Evolutionary conservation across 2,888 invertebrate species (phyloP).

Genomic region (Amorpha juglandis): DNA sequence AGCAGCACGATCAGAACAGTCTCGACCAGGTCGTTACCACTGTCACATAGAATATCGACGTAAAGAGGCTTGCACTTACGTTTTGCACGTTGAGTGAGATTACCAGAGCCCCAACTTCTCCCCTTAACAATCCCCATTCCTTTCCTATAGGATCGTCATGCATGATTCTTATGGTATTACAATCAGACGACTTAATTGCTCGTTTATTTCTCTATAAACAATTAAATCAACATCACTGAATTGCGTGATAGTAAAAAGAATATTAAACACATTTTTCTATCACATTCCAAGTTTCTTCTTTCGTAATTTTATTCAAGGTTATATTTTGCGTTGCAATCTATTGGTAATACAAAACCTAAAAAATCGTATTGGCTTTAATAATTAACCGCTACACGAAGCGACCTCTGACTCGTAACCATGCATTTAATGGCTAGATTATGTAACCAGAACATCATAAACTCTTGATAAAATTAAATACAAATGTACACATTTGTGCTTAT

Average conservation of each 20-base stretch:
- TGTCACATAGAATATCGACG: too few species aligned
- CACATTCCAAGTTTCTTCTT: constrained; percentile 37
- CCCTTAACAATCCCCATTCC: too few species aligned
- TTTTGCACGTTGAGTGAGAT: too few species aligned
- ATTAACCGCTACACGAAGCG: constrained; percentile 62
- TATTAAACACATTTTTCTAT: constrained; percentile 21
- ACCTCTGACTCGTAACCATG: constrained; percentile 56
- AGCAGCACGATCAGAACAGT: too few species aligned
- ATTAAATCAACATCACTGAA: background rate
- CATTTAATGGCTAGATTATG: constrained; percentile 26
- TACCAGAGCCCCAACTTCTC: too few species aligned
- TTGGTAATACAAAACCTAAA: constrained; percentile 42
- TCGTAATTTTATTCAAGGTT: constrained; percentile 53
- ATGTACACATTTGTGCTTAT: background rate
- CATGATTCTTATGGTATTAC: too few species aligned
- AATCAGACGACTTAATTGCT: too few species aligned
- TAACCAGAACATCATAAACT: constrained; percentile 28
- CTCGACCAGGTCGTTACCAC: too few species aligned
- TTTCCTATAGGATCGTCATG: too few species aligned
- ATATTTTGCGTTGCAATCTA: constrained; percentile 41
- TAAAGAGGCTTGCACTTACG: too few species aligned
- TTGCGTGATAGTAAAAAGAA: background rate
- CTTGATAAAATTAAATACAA: background rate
- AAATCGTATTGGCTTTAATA: constrained; percentile 49
- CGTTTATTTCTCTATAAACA: too few species aligned